Conservation (phyloP, 2,113 vertebrate genomes). For the Chaetorhynchus papuensis region DNA sequence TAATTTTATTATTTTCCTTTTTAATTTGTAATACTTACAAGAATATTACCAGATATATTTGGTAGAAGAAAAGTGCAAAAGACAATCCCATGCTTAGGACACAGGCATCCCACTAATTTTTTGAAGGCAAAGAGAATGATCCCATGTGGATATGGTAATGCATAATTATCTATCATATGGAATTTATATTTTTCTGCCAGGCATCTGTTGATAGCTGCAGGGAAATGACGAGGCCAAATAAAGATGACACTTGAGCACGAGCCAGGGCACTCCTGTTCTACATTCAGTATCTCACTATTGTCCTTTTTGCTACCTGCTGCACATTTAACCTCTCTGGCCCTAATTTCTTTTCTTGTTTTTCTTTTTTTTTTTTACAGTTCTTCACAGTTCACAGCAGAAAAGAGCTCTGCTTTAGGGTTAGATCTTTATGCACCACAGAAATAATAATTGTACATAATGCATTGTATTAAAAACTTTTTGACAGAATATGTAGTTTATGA, state of each 20-base stretch:
- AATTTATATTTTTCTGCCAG: neutral
- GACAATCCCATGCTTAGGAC: neutral
- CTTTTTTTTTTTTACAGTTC: neutral
- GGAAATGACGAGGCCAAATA: neutral
- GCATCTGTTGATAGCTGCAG: neutral
- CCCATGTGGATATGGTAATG: neutral
- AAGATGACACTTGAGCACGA: neutral
- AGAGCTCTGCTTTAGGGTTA: neutral
- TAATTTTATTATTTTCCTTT: neutral
- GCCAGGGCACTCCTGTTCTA: neutral
- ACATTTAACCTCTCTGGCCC: neutral
- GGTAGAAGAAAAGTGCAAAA: neutral
- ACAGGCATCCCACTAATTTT: neutral
- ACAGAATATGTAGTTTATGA: neutral
- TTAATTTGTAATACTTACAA: neutral
- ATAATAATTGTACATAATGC: neutral
- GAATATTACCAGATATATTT: neutral
- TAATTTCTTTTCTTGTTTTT: neutral
- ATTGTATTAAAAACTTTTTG: neutral
- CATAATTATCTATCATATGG: neutral
- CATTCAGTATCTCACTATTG: neutral
- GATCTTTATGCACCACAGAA: neutral
- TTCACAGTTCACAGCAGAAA: neutral
- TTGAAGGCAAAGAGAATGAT: neutral
- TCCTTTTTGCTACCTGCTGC: neutral